These are phyloP conservation scores for Rattus rattus DNA, from an alignment of 2,113 vertebrate species.

Conservation along the genomic window DNA sequence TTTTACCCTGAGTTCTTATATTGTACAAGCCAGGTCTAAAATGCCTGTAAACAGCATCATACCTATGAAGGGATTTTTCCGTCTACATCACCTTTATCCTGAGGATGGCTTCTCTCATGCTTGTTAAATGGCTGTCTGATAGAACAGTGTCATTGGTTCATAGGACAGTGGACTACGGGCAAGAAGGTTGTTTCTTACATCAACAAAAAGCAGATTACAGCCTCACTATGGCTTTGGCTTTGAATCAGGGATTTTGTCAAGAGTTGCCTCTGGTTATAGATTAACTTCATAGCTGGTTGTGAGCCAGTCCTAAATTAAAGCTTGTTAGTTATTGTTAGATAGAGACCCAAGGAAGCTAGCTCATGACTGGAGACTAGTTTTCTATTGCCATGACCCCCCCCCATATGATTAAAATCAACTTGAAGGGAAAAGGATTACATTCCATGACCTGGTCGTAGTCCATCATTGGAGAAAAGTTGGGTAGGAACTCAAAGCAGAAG, in stretches of 20 bases:
- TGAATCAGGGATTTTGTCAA: not conserved
- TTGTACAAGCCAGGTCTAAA: not conserved
- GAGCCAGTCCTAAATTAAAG: not conserved
- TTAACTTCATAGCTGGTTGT: not conserved
- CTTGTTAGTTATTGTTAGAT: not conserved
- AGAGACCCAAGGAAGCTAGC: not conserved
- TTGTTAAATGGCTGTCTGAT: not conserved
- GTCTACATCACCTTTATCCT: not conserved
- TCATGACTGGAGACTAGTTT: no score
- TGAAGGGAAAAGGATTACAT: not conserved
- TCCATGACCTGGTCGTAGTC: not conserved
- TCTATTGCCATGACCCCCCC: no score
- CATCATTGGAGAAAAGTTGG: not conserved
- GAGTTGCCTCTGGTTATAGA: not conserved
- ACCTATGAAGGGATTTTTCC: not conserved
- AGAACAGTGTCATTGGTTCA: not conserved
- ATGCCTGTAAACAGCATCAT: not conserved
- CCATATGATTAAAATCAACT: not conserved
- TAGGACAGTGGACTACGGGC: accelerated
- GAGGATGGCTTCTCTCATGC: not conserved
- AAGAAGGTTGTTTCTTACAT: not conserved
- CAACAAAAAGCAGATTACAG: not conserved
- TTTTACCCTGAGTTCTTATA: not conserved
- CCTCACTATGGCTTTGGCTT: not conserved
- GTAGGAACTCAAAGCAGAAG: not conserved